These are phyloP conservation scores for Istiophorus platypterus DNA, from an alignment of 2,113 vertebrate genomes.

Conservation along the genomic window DNA sequence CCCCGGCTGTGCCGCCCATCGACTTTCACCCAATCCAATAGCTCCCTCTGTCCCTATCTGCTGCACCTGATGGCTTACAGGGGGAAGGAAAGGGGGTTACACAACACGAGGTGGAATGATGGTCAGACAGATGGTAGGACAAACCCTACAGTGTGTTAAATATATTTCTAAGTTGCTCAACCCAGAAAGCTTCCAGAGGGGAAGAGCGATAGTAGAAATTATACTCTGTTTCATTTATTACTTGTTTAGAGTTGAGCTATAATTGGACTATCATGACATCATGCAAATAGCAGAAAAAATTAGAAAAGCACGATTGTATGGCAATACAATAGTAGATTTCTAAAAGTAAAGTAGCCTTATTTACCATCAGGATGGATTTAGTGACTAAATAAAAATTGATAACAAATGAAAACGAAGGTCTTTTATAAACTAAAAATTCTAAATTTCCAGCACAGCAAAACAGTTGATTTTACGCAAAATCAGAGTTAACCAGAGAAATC, in stretches of 20 bases:
- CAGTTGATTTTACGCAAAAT: neutral
- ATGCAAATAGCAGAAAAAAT: conserved; percentile 17
- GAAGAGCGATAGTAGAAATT: neutral
- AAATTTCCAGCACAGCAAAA: neutral
- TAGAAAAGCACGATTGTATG: neutral
- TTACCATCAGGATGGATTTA: neutral
- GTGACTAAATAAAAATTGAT: too few species aligned
- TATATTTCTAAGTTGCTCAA: neutral
- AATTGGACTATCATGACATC: conserved; percentile 11
- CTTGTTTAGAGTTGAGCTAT: conserved; percentile 24
- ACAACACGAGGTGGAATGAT: conserved; percentile 1
- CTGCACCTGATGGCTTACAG: conserved; percentile 48
- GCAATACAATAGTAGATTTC: neutral
- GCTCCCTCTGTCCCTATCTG: conserved; percentile 37
- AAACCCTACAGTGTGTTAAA: conserved; percentile 8
- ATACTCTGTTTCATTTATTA: neutral
- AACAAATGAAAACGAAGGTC: neutral
- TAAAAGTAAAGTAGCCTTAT: neutral
- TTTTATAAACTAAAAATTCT: neutral
- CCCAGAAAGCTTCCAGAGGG: neutral
- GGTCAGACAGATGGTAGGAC: conserved; percentile 12
- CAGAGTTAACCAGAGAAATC: neutral
- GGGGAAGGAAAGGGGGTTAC: neutral
- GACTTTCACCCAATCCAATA: conserved; percentile 44
- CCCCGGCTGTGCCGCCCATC: conserved; percentile 33